Evolutionary conservation across 2,113 vertebrate species (phyloP).

Genomic region (Pavo muticus): DNA sequence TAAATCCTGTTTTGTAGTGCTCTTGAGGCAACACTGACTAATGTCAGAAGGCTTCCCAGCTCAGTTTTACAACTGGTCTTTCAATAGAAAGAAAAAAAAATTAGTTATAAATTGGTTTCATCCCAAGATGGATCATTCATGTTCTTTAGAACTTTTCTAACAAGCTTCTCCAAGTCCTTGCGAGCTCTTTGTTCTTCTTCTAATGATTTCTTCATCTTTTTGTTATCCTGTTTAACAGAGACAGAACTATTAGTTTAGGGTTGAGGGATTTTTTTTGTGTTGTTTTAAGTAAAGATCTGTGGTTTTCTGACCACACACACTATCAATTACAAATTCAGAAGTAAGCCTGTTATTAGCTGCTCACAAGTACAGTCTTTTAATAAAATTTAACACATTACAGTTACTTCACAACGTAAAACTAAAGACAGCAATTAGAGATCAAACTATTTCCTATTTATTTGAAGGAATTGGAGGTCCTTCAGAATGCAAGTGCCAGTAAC

Average conservation of each 20-base stretch:
- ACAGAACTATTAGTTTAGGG: background rate
- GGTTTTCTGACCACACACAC: background rate
- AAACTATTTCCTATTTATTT: background rate
- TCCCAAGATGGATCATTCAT: slow-evolving; percentile 97
- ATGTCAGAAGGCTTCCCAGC: slow-evolving; percentile 61
- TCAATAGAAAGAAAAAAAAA: slow-evolving; percentile 37
- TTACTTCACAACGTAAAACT: background rate
- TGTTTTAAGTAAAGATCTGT: background rate
- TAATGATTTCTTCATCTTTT: slow-evolving; percentile 96
- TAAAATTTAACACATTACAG: background rate
- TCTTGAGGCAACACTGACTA: slow-evolving; percentile 63
- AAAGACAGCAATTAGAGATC: background rate
- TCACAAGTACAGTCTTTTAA: background rate
- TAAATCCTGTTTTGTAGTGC: slow-evolving; percentile 72
- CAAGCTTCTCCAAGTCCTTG: slow-evolving; percentile 94
- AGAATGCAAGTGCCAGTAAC: background rate
- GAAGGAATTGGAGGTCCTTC: background rate
- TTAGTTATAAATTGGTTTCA: slow-evolving; percentile 93
- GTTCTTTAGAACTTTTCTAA: slow-evolving; percentile 92
- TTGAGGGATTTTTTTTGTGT: background rate
- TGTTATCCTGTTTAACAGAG: slow-evolving; percentile 87
- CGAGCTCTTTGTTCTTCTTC: slow-evolving; percentile 96
- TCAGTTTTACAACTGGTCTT: slow-evolving; percentile 68
- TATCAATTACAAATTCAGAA: background rate
- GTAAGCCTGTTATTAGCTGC: background rate